These are phyloP conservation scores for Podotricha telesiphe DNA, from an alignment of 2,888 invertebrate species.

Conservation along the genomic window DNA sequence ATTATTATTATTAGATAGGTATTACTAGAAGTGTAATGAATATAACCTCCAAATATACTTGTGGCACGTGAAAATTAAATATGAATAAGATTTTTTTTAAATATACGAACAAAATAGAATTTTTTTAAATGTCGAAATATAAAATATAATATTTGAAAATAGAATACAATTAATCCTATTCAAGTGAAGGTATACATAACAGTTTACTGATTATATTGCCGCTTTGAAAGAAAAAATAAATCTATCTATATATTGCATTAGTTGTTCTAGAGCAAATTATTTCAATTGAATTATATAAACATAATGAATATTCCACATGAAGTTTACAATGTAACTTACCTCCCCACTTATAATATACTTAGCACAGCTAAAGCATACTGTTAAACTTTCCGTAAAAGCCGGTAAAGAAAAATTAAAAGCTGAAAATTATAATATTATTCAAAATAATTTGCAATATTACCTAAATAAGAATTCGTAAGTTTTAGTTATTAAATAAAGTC, in stretches of 20 bases:
- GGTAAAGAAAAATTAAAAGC: constrained; percentile 60
- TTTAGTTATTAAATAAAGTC: not conserved
- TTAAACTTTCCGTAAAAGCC: constrained; percentile 56
- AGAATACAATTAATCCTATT: too few relatives aligned
- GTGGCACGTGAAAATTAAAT: not conserved
- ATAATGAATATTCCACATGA: not conserved
- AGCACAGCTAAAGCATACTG: constrained; percentile 53
- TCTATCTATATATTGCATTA: too few relatives aligned
- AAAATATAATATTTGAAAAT: too few relatives aligned
- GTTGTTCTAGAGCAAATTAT: too few relatives aligned
- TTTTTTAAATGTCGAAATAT: too few relatives aligned
- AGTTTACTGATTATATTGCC: too few relatives aligned
- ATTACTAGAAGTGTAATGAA: constrained; percentile 51
- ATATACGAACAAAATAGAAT: too few relatives aligned
- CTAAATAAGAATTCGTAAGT: not conserved
- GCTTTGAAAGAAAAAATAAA: too few relatives aligned
- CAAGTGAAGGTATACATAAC: too few relatives aligned
- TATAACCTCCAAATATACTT: constrained; percentile 41
- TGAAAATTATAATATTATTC: constrained; percentile 49
- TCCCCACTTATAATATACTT: constrained; percentile 52
- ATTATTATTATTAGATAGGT: too few relatives aligned
- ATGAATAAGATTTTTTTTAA: too few relatives aligned
- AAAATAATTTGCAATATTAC: not conserved
- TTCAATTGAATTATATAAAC: not conserved
- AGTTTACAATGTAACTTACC: constrained; percentile 50